A percentile compares a stretch with the other conserved stretches of the same genome.
Evolutionary conservation across 2,888 invertebrate genomes (phyloP).

Genomic region (Rotaria macrura): DNA sequence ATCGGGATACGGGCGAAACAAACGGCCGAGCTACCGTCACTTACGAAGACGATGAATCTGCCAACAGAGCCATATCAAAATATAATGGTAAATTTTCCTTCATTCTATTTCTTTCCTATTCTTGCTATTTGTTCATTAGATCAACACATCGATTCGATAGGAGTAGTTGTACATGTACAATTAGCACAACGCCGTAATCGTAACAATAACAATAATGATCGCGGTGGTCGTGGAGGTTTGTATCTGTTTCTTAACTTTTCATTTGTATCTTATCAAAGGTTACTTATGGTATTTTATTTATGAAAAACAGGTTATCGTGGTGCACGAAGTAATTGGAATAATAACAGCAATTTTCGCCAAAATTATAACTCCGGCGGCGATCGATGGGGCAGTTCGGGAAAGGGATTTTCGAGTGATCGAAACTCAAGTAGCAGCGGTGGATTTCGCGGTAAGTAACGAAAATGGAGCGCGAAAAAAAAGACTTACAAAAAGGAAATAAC

Average conservation of each 20-base stretch:
- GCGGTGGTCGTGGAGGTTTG: not conserved
- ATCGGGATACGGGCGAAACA: slow-evolving; percentile 77
- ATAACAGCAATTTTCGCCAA: not conserved
- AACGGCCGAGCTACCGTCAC: slow-evolving; percentile 97
- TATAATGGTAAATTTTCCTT: slow-evolving; percentile 4
- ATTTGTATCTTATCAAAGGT: not conserved
- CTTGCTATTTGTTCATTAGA: not conserved
- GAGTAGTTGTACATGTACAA: not conserved
- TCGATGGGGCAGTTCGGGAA: not conserved
- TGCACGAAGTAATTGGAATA: not conserved
- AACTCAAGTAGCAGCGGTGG: not conserved
- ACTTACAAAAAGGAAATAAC: too few species aligned
- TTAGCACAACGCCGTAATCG: not conserved
- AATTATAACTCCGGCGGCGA: not conserved
- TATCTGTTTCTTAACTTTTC: not conserved
- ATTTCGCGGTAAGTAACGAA: not conserved
- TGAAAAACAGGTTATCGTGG: not conserved
- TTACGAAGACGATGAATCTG: slow-evolving; percentile 85
- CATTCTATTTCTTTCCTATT: not conserved
- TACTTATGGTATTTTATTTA: not conserved
- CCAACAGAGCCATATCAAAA: slow-evolving; percentile 86
- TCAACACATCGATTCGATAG: not conserved
- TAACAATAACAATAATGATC: not conserved
- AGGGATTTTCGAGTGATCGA: not conserved
- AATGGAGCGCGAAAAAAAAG: too few species aligned